Base-by-base conservation (phyloP, 2,888 invertebrate genomes). In the Liodrosophila aerea region DNA sequence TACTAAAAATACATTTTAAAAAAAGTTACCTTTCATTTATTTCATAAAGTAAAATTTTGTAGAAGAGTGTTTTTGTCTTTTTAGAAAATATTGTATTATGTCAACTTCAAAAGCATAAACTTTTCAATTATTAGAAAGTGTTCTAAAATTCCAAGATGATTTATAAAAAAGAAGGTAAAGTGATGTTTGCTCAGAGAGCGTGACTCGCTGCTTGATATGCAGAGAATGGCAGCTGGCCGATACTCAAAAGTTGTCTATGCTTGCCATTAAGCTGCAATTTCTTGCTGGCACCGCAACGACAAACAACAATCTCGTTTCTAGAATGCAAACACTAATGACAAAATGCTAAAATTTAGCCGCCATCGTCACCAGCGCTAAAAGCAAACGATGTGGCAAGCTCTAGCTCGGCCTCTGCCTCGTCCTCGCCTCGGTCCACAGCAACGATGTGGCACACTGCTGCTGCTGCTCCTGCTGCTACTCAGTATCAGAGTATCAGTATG, bases 301-400 rank as follows among this genome's bases (percentile, higher is more conserved):
- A 80, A 78, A 78, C 83, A 85, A 65, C 78, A 82, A 82, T 85
- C 85, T 73, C 67, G 75, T 67, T 78, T 39, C 64, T 64, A 51
- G 54, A 85, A 73, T 78, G 83, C 85, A 73, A 85, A 80, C 83
- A 73, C 85, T 86, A 84, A 86, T 84, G 84, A 85, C 84, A 86
- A 85, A 84, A 85, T 86, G 73, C 82, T 75, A 72, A 84, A 85
- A 86, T 73, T 78, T 71, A 52, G 78, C 77, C 76, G 67, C 66
- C 80, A 72, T 73, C 71, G 64, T 73, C 60, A 47, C 72, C 71
- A 56, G 51, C 69, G 63, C 58, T 73, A 68, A 76, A 72, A 76
- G 73, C 76, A 73, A 71, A 76, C 71, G 74, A 69, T 64, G 72
- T 54, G 73, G 62, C 68, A 52, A 44, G 45, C 49, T 59, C 34